A percentile compares a stretch with the other conserved stretches of the same genome.
phyloP scores from a whole-genome alignment of 2,797 vertebrate genomes.

The Paratrypauchen microcephalus region DNA sequence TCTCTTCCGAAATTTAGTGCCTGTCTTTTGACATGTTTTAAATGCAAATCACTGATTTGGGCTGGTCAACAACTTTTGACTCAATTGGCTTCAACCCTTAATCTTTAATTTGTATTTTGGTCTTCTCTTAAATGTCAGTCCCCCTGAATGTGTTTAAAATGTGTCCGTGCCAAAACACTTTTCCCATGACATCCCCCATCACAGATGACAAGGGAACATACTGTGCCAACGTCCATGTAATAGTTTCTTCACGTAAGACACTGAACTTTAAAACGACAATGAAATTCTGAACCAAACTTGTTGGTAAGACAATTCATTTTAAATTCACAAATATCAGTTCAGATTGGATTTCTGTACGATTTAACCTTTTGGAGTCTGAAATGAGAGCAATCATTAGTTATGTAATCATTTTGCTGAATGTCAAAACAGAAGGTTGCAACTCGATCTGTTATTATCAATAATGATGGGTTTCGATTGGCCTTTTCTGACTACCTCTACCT shows the following conservation, averaged over 20 bases:
- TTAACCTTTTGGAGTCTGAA: conserved; percentile 12
- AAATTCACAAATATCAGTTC: background rate
- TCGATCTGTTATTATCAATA: conserved; percentile 21
- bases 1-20: too few relatives aligned
- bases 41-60: too few relatives aligned
- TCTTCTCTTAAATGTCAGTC: background rate
- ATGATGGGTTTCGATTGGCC: conserved; percentile 14
- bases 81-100: too few relatives aligned
- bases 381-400: conserved; percentile 11
- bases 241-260: background rate
- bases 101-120: background rate
- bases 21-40: too few relatives aligned
- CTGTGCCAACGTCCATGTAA: too few relatives aligned
- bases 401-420: conserved; percentile 15
- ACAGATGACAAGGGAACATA: too few relatives aligned
- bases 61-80: too few relatives aligned
- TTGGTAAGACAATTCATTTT: background rate
- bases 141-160: too few relatives aligned
- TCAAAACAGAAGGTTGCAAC: conserved; percentile 14
- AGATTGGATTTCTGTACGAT: conserved; percentile 3
- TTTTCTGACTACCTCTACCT: conserved; percentile 12
- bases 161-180: background rate
- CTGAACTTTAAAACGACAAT: background rate
- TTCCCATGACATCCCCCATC: too few relatives aligned
- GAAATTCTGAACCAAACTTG: background rate